Percentiles rank a stretch among this genome's conserved stretches.
Conservation (phyloP, 1,140 invertebrate species). For the Trissolcus basalis region DNA sequence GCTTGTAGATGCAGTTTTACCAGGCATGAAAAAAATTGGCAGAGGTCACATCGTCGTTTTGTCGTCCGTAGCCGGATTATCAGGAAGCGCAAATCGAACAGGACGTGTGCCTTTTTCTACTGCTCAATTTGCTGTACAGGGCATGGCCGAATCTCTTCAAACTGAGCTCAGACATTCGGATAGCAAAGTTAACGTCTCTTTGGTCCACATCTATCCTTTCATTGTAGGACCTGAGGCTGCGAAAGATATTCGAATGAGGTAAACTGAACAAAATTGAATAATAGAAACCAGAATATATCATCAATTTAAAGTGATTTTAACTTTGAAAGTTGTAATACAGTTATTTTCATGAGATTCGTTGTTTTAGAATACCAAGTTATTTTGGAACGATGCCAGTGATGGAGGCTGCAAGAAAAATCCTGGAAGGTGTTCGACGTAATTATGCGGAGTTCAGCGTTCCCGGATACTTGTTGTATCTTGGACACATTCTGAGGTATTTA, state of each 20-base stretch:
- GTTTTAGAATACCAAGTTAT: slow-evolving; percentile 79
- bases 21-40: slow-evolving; percentile 80
- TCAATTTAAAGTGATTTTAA: too few relatives aligned
- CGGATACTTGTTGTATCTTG: slow-evolving; percentile 78
- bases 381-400: slow-evolving; percentile 80
- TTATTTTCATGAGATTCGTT: too few relatives aligned
- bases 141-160: slow-evolving; percentile 79
- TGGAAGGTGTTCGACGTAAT: slow-evolving; percentile 79
- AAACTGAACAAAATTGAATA: slow-evolving; percentile 8
- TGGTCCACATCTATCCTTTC: slow-evolving; percentile 81
- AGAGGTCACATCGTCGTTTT: slow-evolving; percentile 83
- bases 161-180: slow-evolving; percentile 78
- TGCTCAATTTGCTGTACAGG: slow-evolving; percentile 84
- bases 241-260: slow-evolving; percentile 79
- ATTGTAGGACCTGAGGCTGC: slow-evolving; percentile 76
- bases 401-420: slow-evolving; percentile 77
- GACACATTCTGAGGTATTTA: slow-evolving; percentile 76
- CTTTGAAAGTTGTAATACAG: too few relatives aligned
- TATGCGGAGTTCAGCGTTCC: slow-evolving; percentile 80
- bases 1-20: slow-evolving; percentile 82
- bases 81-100: slow-evolving; percentile 77
- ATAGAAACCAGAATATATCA: not conserved
- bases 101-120: slow-evolving; percentile 80
- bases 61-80: slow-evolving; percentile 83
- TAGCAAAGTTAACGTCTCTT: slow-evolving; percentile 77